These are phyloP conservation scores for Cheiracanthium punctorium DNA, from an alignment of 2,888 invertebrate species.

Conservation along the genomic window DNA sequence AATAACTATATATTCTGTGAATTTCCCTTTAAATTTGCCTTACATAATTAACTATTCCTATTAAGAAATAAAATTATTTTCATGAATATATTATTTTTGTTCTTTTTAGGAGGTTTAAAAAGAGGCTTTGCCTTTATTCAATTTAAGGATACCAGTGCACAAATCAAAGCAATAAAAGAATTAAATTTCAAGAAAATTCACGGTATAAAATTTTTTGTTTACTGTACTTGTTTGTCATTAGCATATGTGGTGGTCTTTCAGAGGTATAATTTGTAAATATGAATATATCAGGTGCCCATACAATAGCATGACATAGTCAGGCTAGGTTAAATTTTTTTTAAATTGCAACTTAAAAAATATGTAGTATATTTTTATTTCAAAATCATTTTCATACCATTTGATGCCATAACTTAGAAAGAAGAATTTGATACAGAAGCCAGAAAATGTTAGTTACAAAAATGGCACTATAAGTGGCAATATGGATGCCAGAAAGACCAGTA, in stretches of 20 bases:
- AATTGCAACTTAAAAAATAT: too few species aligned
- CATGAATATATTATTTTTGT: background rate
- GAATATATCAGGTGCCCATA: background rate
- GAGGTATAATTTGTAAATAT: background rate
- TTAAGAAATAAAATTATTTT: too few species aligned
- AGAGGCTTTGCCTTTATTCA: slow-evolving; percentile 67
- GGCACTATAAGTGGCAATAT: too few species aligned
- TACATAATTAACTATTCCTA: too few species aligned
- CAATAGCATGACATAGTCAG: background rate
- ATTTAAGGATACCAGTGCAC: slow-evolving; percentile 41
- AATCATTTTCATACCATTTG: too few species aligned
- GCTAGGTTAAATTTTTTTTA: background rate
- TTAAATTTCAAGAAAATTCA: slow-evolving; percentile 52
- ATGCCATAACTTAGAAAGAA: too few species aligned
- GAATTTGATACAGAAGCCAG: too few species aligned
- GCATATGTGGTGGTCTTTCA: background rate
- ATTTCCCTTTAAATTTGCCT: too few species aligned
- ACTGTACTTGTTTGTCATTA: background rate
- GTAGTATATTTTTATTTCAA: too few species aligned
- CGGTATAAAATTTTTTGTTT: slow-evolving; percentile 19
- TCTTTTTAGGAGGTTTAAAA: slow-evolving; percentile 51
- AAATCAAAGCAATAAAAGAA: slow-evolving; percentile 53
- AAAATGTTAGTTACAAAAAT: too few species aligned
- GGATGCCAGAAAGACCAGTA: too few species aligned
- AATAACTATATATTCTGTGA: too few species aligned